These are phyloP conservation scores for Sinocyclocheilus rhinocerous DNA, from an alignment of 2,113 vertebrate genomes.

Conservation along the genomic window DNA sequence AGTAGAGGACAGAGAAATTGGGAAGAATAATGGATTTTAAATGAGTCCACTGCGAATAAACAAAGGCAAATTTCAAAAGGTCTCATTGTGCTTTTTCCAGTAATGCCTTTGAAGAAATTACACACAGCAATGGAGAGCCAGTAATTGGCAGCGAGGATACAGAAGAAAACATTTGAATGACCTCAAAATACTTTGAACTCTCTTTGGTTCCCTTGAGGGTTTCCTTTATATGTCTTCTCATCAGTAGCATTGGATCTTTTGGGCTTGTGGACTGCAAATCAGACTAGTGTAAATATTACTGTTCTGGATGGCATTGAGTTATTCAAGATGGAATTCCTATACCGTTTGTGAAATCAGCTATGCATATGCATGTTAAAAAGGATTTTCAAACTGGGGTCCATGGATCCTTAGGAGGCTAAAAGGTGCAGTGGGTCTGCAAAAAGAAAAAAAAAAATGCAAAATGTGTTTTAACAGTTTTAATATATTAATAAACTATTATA, in stretches of 20 bases:
- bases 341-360: not conserved
- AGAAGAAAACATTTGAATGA: slow-evolving; percentile 29
- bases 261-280: not conserved
- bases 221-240: slow-evolving; percentile 18
- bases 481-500: too few relatives aligned
- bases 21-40: slow-evolving; percentile 36
- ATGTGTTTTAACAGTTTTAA: too few relatives aligned
- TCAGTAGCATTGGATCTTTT: slow-evolving; percentile 10
- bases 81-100: not conserved
- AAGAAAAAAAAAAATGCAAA: too few relatives aligned
- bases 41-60: slow-evolving; percentile 29
- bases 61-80: not conserved
- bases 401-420: too few relatives aligned
- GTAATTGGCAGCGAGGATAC: not conserved
- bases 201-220: slow-evolving; percentile 1
- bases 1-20: not conserved
- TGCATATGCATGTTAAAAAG: not conserved
- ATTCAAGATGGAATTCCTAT: not conserved
- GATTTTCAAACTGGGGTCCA: too few relatives aligned
- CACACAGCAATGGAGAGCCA: not conserved
- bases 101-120: slow-evolving; percentile 42
- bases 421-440: too few relatives aligned
- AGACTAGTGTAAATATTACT: not conserved
- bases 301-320: slow-evolving; percentile 3
- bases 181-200: slow-evolving; percentile 25